phyloP scores from a whole-genome alignment of 2,888 invertebrate genomes.

The Pogonocherus hispidulus region DNA sequence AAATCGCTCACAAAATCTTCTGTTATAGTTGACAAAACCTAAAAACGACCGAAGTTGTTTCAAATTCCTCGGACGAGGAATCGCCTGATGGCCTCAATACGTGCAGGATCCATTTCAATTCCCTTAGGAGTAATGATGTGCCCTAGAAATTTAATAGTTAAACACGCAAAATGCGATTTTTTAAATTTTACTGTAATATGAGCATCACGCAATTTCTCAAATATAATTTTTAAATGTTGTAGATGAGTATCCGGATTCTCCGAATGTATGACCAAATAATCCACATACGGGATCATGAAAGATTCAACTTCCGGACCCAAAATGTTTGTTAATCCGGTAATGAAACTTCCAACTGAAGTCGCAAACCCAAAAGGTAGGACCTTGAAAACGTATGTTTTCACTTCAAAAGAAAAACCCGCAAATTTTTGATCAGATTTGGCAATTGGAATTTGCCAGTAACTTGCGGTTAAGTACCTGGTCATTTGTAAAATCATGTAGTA shows the following conservation, averaged over 20 bases:
- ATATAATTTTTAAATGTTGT: slow-evolving; percentile 23
- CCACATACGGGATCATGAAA: slow-evolving; percentile 27
- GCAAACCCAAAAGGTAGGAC: slow-evolving; percentile 43
- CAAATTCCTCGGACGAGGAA: slow-evolving; percentile 4
- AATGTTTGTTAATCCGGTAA: slow-evolving; percentile 15
- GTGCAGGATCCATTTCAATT: slow-evolving; percentile 17
- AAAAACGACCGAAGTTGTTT: slow-evolving; percentile 33
- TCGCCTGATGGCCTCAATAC: slow-evolving; percentile 5
- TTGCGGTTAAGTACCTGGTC: slow-evolving; percentile 24
- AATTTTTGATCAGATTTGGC: slow-evolving; percentile 26
- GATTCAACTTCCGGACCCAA: slow-evolving; percentile 14
- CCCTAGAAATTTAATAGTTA: slow-evolving; percentile 9
- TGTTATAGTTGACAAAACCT: slow-evolving; percentile 11
- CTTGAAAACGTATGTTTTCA: slow-evolving; percentile 36
- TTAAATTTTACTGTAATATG: slow-evolving; percentile 28
- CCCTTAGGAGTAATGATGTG: slow-evolving; percentile 22
- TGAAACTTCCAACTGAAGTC: slow-evolving; percentile 31
- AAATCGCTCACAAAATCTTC: slow-evolving; percentile 21
- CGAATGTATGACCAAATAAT: slow-evolving; percentile 31
- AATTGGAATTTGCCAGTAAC: slow-evolving; percentile 42
- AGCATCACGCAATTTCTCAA: slow-evolving; percentile 21
- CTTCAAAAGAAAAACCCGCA: slow-evolving; percentile 40
- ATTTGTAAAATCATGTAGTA: slow-evolving; percentile 15
- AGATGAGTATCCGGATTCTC: slow-evolving; percentile 26
- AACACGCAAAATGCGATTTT: slow-evolving; percentile 24